Evolutionary conservation across 2,113 vertebrate genomes (phyloP), one percentile per base, ranked within the genome.

Genomic region (Centropus bengalensis): DNA sequence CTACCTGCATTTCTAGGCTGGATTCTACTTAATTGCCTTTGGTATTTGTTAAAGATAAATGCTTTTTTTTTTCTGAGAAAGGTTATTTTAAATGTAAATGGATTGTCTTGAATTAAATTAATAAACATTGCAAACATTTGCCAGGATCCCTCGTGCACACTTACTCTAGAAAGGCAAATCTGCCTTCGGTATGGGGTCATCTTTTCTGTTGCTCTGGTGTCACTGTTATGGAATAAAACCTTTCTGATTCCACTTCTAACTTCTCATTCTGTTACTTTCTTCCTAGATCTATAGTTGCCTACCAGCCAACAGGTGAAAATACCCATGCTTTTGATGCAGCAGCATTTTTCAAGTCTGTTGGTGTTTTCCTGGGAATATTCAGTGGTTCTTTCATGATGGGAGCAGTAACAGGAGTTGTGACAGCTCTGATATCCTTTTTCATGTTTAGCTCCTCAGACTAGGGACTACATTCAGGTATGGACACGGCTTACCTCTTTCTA

Each of bases 381-480:
- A 99, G 99, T 64, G 99, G 99, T 19, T 99, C 99, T 82, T 99
- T 99, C 73, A 98, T 99, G 89, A 99, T 99, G 99, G 99, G 99
- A 55, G 99, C 99, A 12, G 99, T 98, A 93, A 99, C 98, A 2
- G 99, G 99, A 9, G 98, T 99, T 49, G 98, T 99, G 95, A 99
- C 99, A 27, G 99, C 99, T 94, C 98, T 99, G 93, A 99, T 99
- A 99, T 99, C 99, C 99, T 99, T 98, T 96, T 78, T 68, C 23
- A 52, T 5, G 1, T 91, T 94, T 54, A 40, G 1, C 8, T 66
- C 20, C 52, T 52, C 28, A 91, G 54, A 56, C 24, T 70, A 55
- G n/a, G 11, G 66, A 62, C 30, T 36, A 59, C 3, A 19, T 93
- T 77, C 30, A 9, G 30, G 11, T 82, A n/a, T 40, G 64, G 58